Conservation (phyloP, 2,113 vertebrate species). For the Hippocampus mohnikei region DNA sequence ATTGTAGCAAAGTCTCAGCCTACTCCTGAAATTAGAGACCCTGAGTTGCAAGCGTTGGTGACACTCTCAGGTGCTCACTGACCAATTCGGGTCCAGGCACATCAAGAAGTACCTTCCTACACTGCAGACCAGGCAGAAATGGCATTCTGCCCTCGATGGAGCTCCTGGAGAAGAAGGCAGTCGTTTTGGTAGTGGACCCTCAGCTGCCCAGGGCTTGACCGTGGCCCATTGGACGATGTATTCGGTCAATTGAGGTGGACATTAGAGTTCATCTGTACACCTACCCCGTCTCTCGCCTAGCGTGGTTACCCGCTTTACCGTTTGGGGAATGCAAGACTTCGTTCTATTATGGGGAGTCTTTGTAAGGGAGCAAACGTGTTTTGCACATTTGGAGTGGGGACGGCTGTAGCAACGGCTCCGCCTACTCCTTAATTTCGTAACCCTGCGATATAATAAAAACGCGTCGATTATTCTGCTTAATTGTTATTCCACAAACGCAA, state of each 20-base stretch:
- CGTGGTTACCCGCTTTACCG: neutral
- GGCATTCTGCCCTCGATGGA: neutral
- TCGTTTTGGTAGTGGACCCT: neutral
- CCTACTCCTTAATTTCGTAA: neutral
- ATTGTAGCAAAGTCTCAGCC: too few species aligned
- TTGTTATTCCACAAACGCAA: too few species aligned
- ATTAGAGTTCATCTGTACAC: neutral
- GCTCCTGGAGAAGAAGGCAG: neutral
- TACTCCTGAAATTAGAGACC: neutral
- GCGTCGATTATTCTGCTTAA: too few species aligned
- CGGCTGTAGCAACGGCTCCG: too few species aligned
- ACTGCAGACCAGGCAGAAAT: slow-evolving; percentile 2
- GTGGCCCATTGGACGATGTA: slow-evolving; percentile 4
- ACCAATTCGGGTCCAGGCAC: slow-evolving; percentile 9
- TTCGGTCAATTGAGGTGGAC: neutral
- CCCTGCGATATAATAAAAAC: too few species aligned
- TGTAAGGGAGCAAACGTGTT: too few species aligned
- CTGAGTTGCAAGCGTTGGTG: neutral
- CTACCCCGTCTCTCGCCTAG: neutral
- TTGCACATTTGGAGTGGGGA: too few species aligned
- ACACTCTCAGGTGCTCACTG: neutral
- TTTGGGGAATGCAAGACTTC: neutral
- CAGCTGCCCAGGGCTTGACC: neutral
- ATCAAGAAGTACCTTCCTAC: slow-evolving; percentile 5
- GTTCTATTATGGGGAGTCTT: too few species aligned